Evolutionary conservation across 2,888 invertebrate species (phyloP).

Genomic region (Pegoplata infirma): DNA sequence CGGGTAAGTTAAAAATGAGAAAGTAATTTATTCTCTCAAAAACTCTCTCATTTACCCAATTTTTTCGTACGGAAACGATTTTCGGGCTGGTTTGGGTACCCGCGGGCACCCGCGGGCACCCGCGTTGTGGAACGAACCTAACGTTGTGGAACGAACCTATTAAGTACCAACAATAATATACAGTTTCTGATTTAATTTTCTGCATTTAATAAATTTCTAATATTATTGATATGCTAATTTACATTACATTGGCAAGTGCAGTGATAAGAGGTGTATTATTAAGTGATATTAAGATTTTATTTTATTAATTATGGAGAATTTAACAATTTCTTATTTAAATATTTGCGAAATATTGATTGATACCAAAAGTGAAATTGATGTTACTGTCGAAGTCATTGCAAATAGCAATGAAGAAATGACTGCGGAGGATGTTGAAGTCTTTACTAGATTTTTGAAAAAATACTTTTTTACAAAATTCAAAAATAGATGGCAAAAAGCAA

Average conservation of each 20-base stretch:
- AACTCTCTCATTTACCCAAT: no score
- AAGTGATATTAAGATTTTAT: constrained; percentile 25
- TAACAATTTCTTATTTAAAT: constrained; percentile 18
- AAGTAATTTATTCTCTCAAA: no score
- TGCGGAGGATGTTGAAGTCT: constrained; percentile 19
- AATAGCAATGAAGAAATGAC: constrained; percentile 12
- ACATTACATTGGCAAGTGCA: constrained; percentile 14
- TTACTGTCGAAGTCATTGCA: constrained; percentile 14
- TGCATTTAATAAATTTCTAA: constrained; percentile 28
- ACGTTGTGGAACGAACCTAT: no score
- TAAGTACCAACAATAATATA: constrained; percentile 19
- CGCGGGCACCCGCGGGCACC: no score
- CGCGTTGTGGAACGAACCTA: no score
- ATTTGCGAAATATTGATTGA: constrained; percentile 25
- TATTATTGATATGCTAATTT: constrained; percentile 24
- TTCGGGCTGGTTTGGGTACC: no score
- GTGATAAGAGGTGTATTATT: constrained; percentile 13
- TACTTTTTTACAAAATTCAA: not conserved
- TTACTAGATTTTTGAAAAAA: constrained; percentile 19
- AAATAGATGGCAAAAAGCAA: constrained; percentile 10
- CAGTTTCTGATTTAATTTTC: constrained; percentile 27
- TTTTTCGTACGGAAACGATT: no score
- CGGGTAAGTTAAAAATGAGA: no score
- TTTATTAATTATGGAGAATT: constrained; percentile 22
- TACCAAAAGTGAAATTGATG: constrained; percentile 15